Evolutionary conservation across 2,797 vertebrate species (phyloP).

Genomic region (Eospalax fontanierii): DNA sequence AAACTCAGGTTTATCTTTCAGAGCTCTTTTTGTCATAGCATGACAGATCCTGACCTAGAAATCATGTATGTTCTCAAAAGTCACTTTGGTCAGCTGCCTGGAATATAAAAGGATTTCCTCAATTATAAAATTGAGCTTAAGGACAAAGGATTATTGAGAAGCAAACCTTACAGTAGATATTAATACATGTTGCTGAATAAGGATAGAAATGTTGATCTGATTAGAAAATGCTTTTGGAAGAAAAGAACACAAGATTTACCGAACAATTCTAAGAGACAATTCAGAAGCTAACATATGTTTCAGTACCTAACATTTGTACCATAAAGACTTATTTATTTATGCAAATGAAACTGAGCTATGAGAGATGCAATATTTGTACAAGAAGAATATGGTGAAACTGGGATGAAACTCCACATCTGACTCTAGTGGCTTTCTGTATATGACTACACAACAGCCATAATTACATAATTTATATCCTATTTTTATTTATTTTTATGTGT

Average conservation of each 20-base stretch:
- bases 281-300: not conserved
- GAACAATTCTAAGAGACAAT: constrained; percentile 13
- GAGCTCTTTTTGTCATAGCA: constrained; percentile 30
- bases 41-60: constrained; percentile 54
- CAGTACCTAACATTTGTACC: not conserved
- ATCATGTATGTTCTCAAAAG: constrained; percentile 56
- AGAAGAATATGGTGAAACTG: not conserved
- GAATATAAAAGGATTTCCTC: constrained; percentile 41
- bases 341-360: constrained; percentile 37
- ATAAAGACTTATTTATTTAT: constrained; percentile 52
- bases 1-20: constrained; percentile 63
- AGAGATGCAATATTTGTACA: not conserved
- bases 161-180: constrained; percentile 33
- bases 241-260: constrained; percentile 35
- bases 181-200: constrained; percentile 31
- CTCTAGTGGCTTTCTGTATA: not conserved
- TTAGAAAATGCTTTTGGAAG: constrained; percentile 58
- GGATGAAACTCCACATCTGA: not conserved
- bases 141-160: constrained; percentile 60
- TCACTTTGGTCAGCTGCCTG: constrained; percentile 47
- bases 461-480: not conserved
- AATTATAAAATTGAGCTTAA: constrained; percentile 59
- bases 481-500: too few relatives aligned
- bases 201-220: not conserved
- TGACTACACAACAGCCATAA: not conserved